phyloP scores from a whole-genome alignment of 2,113 vertebrate species.

The Amblyornis subalaris region DNA sequence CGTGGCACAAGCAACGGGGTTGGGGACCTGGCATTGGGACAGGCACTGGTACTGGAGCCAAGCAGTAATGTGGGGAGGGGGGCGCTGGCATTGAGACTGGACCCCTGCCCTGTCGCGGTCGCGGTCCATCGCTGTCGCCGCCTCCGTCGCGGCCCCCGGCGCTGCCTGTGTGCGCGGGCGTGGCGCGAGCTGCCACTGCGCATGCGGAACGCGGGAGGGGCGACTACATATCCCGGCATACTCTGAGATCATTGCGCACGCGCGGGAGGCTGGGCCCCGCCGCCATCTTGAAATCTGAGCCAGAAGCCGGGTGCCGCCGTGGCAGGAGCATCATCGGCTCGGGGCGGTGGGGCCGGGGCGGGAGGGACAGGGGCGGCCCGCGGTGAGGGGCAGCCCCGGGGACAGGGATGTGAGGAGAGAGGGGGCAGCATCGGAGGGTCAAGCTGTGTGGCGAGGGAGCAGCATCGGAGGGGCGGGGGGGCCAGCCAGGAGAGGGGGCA shows the following conservation, averaged over 20 bases:
- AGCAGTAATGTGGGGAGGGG: not conserved
- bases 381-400: not conserved
- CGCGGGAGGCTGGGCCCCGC: accelerated
- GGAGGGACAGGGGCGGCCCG: not conserved
- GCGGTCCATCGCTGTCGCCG: accelerated
- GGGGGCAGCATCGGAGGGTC: not conserved
- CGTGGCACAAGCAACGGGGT: not conserved
- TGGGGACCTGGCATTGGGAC: not conserved
- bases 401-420: not conserved
- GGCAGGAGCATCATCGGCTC: not conserved
- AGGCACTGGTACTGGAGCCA: not conserved
- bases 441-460: not conserved
- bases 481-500: not conserved
- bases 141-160: accelerated
- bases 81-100: not conserved
- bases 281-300: conserved; percentile 77
- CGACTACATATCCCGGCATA: conserved; percentile 51
- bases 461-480: not conserved
- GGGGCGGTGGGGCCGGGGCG: not conserved
- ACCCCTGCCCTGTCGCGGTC: not conserved
- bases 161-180: accelerated
- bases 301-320: not conserved
- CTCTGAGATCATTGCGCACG: accelerated
- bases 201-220: accelerated
- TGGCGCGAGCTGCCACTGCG: accelerated